Conservation (phyloP, 2,113 vertebrate genomes). For the Tretioscincus oriximinensis region DNA sequence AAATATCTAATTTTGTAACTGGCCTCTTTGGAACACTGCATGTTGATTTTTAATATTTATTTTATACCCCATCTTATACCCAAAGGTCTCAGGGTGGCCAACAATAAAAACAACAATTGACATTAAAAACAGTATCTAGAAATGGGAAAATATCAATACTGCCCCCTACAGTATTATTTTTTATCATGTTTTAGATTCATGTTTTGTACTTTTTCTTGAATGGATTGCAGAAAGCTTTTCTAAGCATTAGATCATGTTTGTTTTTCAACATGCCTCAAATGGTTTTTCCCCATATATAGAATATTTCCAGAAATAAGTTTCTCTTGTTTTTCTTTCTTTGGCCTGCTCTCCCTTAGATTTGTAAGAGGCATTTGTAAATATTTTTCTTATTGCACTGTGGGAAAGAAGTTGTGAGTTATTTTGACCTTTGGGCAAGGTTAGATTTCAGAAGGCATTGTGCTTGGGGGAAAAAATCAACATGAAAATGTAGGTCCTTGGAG, state of each 20-base stretch:
- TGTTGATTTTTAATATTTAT: no score
- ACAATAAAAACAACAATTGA: no score
- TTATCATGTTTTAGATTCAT: no score
- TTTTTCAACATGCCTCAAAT: slow-evolving; percentile 19
- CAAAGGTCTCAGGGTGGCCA: no score
- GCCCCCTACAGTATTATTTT: no score
- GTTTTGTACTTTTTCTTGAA: no score
- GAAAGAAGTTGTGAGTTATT: slow-evolving; percentile 63
- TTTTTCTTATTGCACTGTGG: slow-evolving; percentile 70
- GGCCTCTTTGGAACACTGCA: no score
- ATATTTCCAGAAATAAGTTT: slow-evolving; percentile 34
- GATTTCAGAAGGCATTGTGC: slow-evolving; percentile 63
- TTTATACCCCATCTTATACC: no score
- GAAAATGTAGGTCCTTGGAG: slow-evolving; percentile 48
- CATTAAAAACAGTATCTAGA: no score
- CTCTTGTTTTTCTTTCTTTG: not conserved
- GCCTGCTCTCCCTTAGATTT: slow-evolving; percentile 58
- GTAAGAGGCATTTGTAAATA: slow-evolving; percentile 51
- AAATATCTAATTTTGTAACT: no score
- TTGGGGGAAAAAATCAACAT: slow-evolving; percentile 60
- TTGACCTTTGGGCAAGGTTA: slow-evolving; percentile 60
- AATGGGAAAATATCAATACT: no score
- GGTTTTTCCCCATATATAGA: slow-evolving; percentile 51
- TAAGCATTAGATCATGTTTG: not conserved
- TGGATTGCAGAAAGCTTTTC: rapidly evolving